Evolutionary conservation across 2,797 vertebrate genomes (phyloP).

Genomic region (Chiroxiphia lanceolata): DNA sequence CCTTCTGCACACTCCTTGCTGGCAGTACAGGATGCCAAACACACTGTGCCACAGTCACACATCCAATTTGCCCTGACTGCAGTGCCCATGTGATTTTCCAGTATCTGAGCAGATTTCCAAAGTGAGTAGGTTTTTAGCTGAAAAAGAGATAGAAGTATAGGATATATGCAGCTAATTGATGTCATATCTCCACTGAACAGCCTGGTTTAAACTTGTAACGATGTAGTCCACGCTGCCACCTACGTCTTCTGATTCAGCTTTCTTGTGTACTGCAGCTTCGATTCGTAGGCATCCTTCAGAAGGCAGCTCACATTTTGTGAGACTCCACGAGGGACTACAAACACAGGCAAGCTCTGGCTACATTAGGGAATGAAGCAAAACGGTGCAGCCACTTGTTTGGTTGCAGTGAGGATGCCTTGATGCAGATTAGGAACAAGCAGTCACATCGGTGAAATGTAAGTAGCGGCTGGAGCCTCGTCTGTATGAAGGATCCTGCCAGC

Average conservation of each 20-base stretch:
- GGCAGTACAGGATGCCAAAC: background rate
- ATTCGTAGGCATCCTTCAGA: background rate
- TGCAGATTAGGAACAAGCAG: background rate
- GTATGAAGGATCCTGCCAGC: slow-evolving; percentile 17
- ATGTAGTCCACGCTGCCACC: slow-evolving; percentile 46
- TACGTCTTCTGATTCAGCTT: slow-evolving; percentile 17
- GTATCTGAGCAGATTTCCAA: background rate
- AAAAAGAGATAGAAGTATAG: background rate
- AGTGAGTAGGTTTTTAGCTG: background rate
- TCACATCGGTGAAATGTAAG: background rate
- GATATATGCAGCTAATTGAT: background rate
- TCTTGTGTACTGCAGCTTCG: background rate
- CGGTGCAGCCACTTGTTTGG: background rate
- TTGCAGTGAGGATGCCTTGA: background rate
- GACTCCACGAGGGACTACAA: background rate
- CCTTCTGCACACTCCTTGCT: background rate
- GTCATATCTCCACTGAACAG: background rate
- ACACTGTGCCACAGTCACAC: background rate
- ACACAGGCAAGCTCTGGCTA: background rate
- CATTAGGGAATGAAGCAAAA: background rate
- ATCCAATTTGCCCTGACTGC: background rate
- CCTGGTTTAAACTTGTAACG: background rate
- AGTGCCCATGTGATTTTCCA: background rate
- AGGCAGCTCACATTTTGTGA: background rate
- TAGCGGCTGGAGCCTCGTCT: background rate